Percentiles rank a stretch among this genome's conserved stretches.
Evolutionary conservation across 2,888 invertebrate genomes (phyloP).

Genomic region (Dryobotodes eremita): DNA sequence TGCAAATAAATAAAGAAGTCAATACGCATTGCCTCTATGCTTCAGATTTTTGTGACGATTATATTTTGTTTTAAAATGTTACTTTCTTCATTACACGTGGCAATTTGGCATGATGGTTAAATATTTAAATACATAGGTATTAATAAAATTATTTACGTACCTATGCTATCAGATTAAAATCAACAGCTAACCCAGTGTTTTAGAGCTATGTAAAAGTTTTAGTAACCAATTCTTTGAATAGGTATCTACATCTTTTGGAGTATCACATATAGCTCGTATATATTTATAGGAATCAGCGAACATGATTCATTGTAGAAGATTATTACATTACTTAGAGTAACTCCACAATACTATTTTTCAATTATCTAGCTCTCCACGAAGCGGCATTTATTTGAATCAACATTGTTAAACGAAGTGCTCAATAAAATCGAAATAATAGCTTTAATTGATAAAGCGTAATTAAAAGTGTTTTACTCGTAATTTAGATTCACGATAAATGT

Average conservation of each 20-base stretch:
- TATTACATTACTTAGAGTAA: not conserved
- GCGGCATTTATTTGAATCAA: constrained; percentile 44
- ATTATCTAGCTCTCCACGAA: constrained; percentile 9
- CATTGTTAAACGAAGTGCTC: constrained; percentile 50
- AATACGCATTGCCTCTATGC: constrained; percentile 11
- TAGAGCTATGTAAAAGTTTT: not conserved
- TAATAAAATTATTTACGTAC: not conserved
- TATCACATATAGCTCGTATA: not conserved
- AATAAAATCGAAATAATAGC: constrained; percentile 65
- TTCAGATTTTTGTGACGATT: constrained; percentile 13
- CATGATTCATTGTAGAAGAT: constrained; percentile 22
- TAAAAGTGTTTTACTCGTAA: constrained; percentile 73
- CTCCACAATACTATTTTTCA: constrained; percentile 24
- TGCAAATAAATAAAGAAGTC: constrained; percentile 21
- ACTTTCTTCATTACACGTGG: not conserved
- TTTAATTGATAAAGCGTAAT: constrained; percentile 76
- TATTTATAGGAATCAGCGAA: constrained; percentile 20
- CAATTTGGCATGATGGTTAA: not conserved
- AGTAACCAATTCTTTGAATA: not conserved
- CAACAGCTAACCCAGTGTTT: not conserved
- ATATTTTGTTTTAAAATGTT: not conserved
- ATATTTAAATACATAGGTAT: not conserved
- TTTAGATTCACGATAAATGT: constrained; percentile 71
- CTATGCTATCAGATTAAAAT: not conserved
- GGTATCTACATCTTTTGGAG: not conserved